These are phyloP conservation scores for Hyperoplus lanceolatus DNA, from an alignment of 2,797 vertebrate species.

Conservation along the genomic window DNA sequence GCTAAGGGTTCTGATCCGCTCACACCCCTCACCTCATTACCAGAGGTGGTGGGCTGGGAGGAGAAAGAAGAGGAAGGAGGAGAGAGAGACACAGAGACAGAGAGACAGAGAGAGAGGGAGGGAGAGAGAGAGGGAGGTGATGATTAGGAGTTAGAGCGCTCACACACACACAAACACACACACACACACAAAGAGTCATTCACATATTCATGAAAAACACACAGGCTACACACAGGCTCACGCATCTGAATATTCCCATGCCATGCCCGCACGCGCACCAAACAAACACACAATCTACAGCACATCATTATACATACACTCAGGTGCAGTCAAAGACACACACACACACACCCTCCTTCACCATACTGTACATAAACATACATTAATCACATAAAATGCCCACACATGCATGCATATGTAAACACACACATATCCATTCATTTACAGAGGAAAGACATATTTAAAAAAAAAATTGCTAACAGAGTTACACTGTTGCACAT, in stretches of 20 bases:
- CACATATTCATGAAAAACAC: slow-evolving; percentile 50
- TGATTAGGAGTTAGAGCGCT: slow-evolving; percentile 41
- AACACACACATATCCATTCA: slow-evolving; percentile 2
- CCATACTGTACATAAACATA: slow-evolving; percentile 6
- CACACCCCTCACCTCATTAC: slow-evolving; percentile 78
- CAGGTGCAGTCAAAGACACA: background rate
- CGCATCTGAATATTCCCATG: slow-evolving; percentile 44
- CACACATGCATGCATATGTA: background rate
- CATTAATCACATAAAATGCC: slow-evolving; percentile 12
- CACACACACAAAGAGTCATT: background rate
- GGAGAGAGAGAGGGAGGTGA: slow-evolving; percentile 4
- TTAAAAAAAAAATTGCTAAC: background rate
- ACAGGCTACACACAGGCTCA: slow-evolving; percentile 23
- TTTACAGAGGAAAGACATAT: background rate
- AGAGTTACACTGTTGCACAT: background rate
- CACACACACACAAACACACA: slow-evolving; percentile 4
- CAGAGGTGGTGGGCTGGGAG: slow-evolving; percentile 54
- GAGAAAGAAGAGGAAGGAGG: slow-evolving; percentile 24
- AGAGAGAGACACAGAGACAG: background rate
- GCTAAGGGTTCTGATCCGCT: slow-evolving; percentile 72
- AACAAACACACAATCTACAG: background rate
- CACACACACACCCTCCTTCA: slow-evolving; percentile 23
- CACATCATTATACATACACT: slow-evolving; percentile 19
- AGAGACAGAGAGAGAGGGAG: background rate
- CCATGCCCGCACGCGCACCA: background rate